Conservation (phyloP, 1,140 invertebrate species). For the Ylistrum balloti region DNA sequence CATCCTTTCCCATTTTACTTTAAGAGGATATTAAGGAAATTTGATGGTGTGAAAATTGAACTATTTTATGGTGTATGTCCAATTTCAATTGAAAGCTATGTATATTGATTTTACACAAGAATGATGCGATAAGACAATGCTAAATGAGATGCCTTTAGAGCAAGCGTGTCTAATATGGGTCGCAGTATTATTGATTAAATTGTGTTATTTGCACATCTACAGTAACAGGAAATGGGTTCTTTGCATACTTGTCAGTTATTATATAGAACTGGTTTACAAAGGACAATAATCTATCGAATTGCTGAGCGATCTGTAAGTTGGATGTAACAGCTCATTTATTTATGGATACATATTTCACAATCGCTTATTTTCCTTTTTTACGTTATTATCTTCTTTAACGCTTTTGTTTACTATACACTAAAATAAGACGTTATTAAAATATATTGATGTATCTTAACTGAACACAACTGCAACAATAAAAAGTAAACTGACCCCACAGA, state of each 20-base stretch:
- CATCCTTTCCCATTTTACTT: not conserved
- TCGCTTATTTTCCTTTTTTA: not conserved
- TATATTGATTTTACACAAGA: not conserved
- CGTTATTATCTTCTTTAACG: too few relatives aligned
- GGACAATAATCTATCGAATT: not conserved
- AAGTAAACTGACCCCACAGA: too few relatives aligned
- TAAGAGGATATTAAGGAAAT: not conserved
- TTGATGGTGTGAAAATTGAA: not conserved
- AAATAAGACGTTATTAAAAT: too few relatives aligned
- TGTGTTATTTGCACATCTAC: too few relatives aligned
- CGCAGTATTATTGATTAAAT: too few relatives aligned
- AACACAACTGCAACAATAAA: too few relatives aligned
- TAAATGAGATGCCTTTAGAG: too few relatives aligned
- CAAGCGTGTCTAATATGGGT: too few relatives aligned
- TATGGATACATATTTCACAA: not conserved
- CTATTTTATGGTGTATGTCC: not conserved
- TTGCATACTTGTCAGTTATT: too few relatives aligned
- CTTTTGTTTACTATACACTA: too few relatives aligned
- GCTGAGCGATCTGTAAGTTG: not conserved
- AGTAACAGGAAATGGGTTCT: too few relatives aligned
- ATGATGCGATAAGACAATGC: not conserved
- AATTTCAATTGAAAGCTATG: not conserved
- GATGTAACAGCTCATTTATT: not conserved
- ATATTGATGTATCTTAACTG: too few relatives aligned
- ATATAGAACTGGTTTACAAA: not conserved